Base-by-base conservation (phyloP, 2,797 vertebrate species). In the Enteromius unitaeniatus region DNA sequence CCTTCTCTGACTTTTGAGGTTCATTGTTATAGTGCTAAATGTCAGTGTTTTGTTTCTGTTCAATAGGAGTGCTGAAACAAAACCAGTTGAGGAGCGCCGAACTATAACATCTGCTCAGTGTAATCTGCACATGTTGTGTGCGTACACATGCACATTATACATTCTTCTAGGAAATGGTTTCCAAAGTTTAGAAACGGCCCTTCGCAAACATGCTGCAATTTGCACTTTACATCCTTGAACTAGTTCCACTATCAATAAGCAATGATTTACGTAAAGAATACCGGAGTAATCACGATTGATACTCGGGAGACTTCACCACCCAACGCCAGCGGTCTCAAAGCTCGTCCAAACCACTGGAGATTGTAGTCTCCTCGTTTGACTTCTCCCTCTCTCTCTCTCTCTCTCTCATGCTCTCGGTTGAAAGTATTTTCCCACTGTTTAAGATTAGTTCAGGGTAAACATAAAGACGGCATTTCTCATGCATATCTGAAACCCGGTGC, bases 341-440 rank as follows among this genome's bases (percentile, higher is more conserved):
- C 42, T 73, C 13, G 47, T 82, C 72, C 81, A 76, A 82, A 82
- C 81, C 81, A 82, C 72, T 76, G 73, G 81, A 82, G 81, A 82
- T 67, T 76, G 68, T 83, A 84, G 69, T 84, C 75, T 86, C 82
- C 68, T 77, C 47, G 23, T 78, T 74, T 79, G 64, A 87, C 86
- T 84, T n/a, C 69, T 55, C 40, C n/a, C 77, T 3, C 55, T 37
- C 67, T n/a, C 37, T 26, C 70, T 37, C 78, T 62, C 70, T 51
- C 45, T 47, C 45, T 47, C 45, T 47, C 65, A 17, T 62, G 15
- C 72, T 68, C 72, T 67, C 49, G 0, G 4, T 10, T 45, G 42
- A 83, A 85, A 86, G 60, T 88, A 87, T 86, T 87, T 88, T 87
- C 88, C 86, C 86, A 86, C 84, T 88, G 86, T 87, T 87, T 83